Conservation (phyloP, 2,888 invertebrate genomes). For the Alloscopus bannaensis region DNA sequence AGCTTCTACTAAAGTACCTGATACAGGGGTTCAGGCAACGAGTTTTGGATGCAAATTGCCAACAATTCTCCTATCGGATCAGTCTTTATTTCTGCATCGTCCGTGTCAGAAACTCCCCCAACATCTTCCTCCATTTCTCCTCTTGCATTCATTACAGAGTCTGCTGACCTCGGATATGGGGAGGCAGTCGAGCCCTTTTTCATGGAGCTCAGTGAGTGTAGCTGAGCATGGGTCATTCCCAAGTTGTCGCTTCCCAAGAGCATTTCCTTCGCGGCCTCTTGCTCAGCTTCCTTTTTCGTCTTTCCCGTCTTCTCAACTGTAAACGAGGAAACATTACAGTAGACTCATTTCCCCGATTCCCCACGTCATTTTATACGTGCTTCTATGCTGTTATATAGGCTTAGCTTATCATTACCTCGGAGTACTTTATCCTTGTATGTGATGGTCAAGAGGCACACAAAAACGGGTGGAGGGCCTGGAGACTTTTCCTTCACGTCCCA, state of each 20-base stretch:
- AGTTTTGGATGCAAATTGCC: conserved; percentile 32
- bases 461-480: conserved; percentile 37
- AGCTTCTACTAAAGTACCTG: conserved; percentile 20
- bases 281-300: conserved; percentile 63
- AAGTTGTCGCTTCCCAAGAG: conserved; percentile 15
- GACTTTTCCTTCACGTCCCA: conserved; percentile 17
- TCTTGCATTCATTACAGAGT: background rate
- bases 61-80: conserved; percentile 43
- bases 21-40: conserved; percentile 44
- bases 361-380: background rate
- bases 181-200: background rate
- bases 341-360: background rate
- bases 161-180: background rate
- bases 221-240: conserved; percentile 46
- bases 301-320: conserved; percentile 35
- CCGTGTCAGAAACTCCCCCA: conserved; percentile 20
- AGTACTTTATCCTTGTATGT: conserved; percentile 12
- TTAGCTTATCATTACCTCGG: conserved; percentile 20
- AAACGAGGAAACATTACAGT: background rate
- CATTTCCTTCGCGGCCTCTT: conserved; percentile 54
- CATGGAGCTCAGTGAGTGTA: conserved; percentile 29
- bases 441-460: conserved; percentile 28
- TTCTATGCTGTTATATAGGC: background rate
- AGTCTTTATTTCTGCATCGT: conserved; percentile 17
- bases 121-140: conserved; percentile 6